phyloP scores from a whole-genome alignment of 2,888 invertebrate species.

The Eremobia ochroleuca region DNA sequence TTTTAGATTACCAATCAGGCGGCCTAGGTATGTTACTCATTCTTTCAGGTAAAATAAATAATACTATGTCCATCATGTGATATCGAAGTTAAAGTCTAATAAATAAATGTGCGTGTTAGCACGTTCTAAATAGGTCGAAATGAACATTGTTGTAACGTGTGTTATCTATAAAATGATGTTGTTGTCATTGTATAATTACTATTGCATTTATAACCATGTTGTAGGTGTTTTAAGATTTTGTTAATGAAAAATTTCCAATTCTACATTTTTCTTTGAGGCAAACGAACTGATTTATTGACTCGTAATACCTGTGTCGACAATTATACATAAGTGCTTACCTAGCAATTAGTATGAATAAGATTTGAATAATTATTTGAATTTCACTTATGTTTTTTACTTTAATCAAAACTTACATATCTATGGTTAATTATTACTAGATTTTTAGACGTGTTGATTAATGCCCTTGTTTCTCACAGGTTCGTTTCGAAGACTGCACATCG shows the following conservation, averaged over 20 bases:
- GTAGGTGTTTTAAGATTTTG: conserved; percentile 67
- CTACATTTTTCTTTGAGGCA: conserved; percentile 38
- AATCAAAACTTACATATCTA: conserved; percentile 82
- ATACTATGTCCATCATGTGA: conserved; percentile 48
- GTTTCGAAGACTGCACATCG: conserved; percentile 85
- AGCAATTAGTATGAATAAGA: conserved; percentile 57
- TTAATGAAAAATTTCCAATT: conserved; percentile 47
- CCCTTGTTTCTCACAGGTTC: conserved; percentile 77
- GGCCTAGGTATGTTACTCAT: conserved; percentile 57
- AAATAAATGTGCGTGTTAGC: conserved; percentile 65
- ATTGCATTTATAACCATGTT: conserved; percentile 64
- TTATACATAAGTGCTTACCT: conserved; percentile 61
- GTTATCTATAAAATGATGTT: conserved; percentile 78
- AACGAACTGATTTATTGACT: conserved; percentile 61
- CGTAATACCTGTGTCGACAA: conserved; percentile 37
- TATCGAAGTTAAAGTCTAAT: conserved; percentile 52
- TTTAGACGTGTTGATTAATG: conserved; percentile 72
- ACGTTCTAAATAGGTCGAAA: conserved; percentile 66
- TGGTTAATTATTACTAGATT: conserved; percentile 81
- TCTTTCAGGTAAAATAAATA: conserved; percentile 26
- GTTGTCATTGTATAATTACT: conserved; percentile 73
- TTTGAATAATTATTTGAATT: conserved; percentile 52
- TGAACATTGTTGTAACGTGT: conserved; percentile 80
- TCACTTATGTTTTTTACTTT: conserved; percentile 63
- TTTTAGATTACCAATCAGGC: conserved; percentile 29